Evolutionary conservation across 1,140 invertebrate species (phyloP).

Genomic region (Drosophila tristis): DNA sequence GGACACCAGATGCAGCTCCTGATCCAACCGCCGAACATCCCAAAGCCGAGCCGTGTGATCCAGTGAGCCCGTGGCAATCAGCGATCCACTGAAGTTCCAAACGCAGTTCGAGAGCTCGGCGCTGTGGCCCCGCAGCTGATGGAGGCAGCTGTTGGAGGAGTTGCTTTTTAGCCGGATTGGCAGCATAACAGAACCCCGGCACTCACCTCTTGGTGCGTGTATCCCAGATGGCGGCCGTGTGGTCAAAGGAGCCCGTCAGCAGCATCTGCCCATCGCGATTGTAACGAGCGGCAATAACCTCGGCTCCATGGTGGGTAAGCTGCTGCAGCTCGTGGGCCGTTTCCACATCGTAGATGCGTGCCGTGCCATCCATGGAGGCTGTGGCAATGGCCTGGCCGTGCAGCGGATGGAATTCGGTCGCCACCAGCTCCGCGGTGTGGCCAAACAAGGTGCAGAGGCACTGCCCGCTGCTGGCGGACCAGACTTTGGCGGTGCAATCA

Average conservation of each 20-base stretch:
- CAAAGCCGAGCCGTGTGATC: constrained; percentile 91
- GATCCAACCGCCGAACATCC: constrained; percentile 87
- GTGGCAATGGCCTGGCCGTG: constrained; percentile 88
- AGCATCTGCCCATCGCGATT: constrained; percentile 88
- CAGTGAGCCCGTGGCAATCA: constrained; percentile 90
- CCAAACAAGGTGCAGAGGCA: constrained; percentile 89
- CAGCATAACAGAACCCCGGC: too few relatives aligned
- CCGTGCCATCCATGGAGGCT: constrained; percentile 90
- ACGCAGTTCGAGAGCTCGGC: constrained; percentile 91
- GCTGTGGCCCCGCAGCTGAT: constrained; percentile 88
- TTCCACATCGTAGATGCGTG: constrained; percentile 89
- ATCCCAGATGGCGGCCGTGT: constrained; percentile 91
- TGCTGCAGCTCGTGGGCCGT: constrained; percentile 87
- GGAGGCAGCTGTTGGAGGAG: constrained; percentile 85
- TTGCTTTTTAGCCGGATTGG: not conserved
- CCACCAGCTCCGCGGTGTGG: constrained; percentile 90
- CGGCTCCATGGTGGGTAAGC: constrained; percentile 88
- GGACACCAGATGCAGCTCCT: constrained; percentile 87
- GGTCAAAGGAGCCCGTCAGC: constrained; percentile 92
- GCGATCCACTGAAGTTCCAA: constrained; percentile 89
- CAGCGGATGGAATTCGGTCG: constrained; percentile 87
- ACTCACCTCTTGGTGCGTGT: constrained; percentile 88
- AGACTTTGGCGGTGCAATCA: constrained; percentile 91
- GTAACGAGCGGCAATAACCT: constrained; percentile 90
- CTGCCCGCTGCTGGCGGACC: constrained; percentile 87